A percentile compares a stretch with the other conserved stretches of the same genome.
Evolutionary conservation across 2,797 vertebrate genomes (phyloP).

Genomic region (Psittacula derbiana): DNA sequence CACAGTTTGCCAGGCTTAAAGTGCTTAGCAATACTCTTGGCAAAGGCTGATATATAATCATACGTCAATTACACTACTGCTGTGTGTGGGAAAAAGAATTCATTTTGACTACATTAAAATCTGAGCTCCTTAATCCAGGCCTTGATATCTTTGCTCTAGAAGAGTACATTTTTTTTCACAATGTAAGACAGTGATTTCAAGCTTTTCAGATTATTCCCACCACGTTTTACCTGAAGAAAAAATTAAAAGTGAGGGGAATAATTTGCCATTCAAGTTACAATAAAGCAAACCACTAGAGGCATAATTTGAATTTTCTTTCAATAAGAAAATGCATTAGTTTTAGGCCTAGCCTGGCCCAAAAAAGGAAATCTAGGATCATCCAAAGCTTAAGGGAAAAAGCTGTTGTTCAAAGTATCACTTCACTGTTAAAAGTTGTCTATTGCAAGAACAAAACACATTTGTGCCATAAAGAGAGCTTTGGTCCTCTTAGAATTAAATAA

Average conservation of each 20-base stretch:
- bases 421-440: not conserved
- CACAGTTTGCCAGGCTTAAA: constrained; percentile 59
- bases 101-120: constrained; percentile 65
- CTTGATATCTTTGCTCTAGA: constrained; percentile 45
- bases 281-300: not conserved
- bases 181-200: not conserved
- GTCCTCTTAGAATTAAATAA: not conserved
- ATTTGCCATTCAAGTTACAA: not conserved
- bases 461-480: not conserved
- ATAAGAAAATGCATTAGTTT: not conserved
- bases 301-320: not conserved
- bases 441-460: not conserved
- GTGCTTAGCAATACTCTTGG: constrained; percentile 59
- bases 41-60: constrained; percentile 63
- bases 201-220: constrained; percentile 15
- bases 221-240: constrained; percentile 3
- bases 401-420: not conserved
- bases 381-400: not conserved
- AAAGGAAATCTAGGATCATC: not conserved
- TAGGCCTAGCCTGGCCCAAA: not conserved
- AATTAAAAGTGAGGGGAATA: not conserved
- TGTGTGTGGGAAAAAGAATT: constrained; percentile 44
- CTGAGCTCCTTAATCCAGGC: constrained; percentile 50
- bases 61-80: constrained; percentile 66
- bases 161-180: constrained; percentile 20